phyloP scores from a whole-genome alignment of 2,888 invertebrate species.

The Drosophila emarginata region DNA sequence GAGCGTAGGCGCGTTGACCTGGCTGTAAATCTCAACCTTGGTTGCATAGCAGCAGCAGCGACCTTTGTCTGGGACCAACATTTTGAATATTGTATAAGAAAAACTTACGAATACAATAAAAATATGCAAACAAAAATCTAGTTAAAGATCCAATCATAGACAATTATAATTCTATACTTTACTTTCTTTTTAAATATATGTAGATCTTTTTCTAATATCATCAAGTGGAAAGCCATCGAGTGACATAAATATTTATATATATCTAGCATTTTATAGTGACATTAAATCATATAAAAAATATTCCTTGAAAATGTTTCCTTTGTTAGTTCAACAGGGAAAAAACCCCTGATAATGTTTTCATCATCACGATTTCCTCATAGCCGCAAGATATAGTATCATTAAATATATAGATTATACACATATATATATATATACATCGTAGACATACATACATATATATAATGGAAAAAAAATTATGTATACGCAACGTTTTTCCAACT shows the following conservation, averaged over 20 bases:
- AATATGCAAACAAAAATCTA: conserved; percentile 6
- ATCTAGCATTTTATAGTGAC: not conserved
- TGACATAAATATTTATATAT: not conserved
- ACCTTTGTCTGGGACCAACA: conserved; percentile 46
- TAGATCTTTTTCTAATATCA: not conserved
- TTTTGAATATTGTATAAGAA: not conserved
- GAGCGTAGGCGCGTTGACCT: conserved; percentile 41
- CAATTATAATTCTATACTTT: too few relatives aligned
- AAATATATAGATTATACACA: conserved; percentile 7
- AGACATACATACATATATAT: conserved; percentile 35
- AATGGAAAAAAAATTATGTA: conserved; percentile 34
- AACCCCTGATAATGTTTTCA: not conserved
- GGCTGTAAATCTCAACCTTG: conserved; percentile 48
- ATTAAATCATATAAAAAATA: not conserved
- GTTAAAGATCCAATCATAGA: too few relatives aligned
- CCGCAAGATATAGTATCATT: not conserved
- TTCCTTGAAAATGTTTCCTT: not conserved
- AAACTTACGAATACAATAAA: conserved; percentile 12
- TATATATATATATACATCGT: conserved; percentile 14
- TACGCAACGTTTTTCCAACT: conserved; percentile 41
- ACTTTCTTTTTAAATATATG: too few relatives aligned
- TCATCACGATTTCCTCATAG: not conserved
- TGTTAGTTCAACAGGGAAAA: not conserved
- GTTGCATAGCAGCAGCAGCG: conserved; percentile 33
- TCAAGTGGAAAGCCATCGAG: too few relatives aligned